Base-by-base conservation (phyloP, 2,113 vertebrate genomes). In the Platichthys flesus region DNA sequence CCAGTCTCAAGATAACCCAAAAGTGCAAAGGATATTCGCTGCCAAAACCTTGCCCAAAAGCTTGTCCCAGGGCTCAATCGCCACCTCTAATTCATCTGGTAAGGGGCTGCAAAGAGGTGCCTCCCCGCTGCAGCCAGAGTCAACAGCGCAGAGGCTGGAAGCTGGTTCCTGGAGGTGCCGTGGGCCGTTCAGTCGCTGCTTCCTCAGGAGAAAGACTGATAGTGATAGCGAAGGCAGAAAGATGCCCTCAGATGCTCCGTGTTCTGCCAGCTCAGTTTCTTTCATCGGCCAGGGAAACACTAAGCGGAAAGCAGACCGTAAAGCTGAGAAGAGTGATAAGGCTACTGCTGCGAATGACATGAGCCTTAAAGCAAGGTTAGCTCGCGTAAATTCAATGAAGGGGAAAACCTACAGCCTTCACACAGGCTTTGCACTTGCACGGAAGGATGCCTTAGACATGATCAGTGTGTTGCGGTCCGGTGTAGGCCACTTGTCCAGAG, bases 391-490 rank as follows among this genome's bases (percentile, higher is more conserved):
- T 77, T 89, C 89, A 78, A 96, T 98, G 92, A 98, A 97, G 83
- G 96, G 96, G 64, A 96, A 94, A 91, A 95, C 86, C 1, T 98
- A 97, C 78, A 91, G 93, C 89, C 95, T 96, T 93, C 96, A 96
- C 26, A 94, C 94, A 74, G 96, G 96, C 85, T 98, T 97, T 76
- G 93, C 95, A 60, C 94, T 95, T 78, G 96, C 96, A 90, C 95
- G 95, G 83, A 96, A 95, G 86, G 96, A 97, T 96, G 96, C 97
- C 92, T 95, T 95, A 91, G 97, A 97, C 86, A 95, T 98, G 88
- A 95, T 95, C 67, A 90, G 93, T 76, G 94, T 98, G 86, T 93
- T 98, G 91, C 94, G 94, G 75, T 95, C 93, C 82, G 95, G 95
- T 74, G 86, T 94, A 72, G 92, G 93, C 68, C 92, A 88, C 85